phyloP scores from a whole-genome alignment of 2,797 vertebrate species.

The Glyptemys insculpta region DNA sequence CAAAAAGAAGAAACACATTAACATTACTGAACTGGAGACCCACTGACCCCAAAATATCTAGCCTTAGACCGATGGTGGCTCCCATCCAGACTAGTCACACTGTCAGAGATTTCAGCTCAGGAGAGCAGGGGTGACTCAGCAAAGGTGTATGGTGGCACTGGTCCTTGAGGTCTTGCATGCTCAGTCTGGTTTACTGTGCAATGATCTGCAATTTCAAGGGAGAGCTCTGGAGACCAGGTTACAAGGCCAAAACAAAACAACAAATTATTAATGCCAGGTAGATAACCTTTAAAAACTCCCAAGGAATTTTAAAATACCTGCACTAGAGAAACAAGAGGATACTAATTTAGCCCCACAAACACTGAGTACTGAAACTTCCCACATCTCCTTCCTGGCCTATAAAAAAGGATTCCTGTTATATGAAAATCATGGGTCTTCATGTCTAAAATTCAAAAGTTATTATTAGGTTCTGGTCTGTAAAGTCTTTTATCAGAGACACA shows the following conservation, averaged over 20 bases:
- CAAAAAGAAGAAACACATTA: background rate
- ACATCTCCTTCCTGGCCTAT: conserved; percentile 1
- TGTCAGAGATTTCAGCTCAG: conserved; percentile 4
- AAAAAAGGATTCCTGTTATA: background rate
- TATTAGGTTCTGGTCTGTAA: background rate
- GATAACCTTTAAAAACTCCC: conserved; percentile 56
- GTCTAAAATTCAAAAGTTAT: background rate
- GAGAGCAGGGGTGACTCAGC: background rate
- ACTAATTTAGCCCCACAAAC: conserved; percentile 54
- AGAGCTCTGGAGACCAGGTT: conserved; percentile 39
- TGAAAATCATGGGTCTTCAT: background rate
- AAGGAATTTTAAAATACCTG: conserved; percentile 70
- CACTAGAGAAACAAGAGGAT: conserved; percentile 39
- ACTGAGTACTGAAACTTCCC: conserved; percentile 34
- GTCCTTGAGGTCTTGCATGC: conserved; percentile 6
- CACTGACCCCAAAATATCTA: background rate
- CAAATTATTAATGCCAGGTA: conserved; percentile 53
- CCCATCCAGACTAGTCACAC: background rate
- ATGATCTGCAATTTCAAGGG: conserved; percentile 44
- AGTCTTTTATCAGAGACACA: background rate
- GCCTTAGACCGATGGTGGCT: conserved; percentile 16
- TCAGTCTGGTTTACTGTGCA: conserved; percentile 19
- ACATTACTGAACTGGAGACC: conserved; percentile 6
- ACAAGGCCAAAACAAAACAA: conserved; percentile 34
- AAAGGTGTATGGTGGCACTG: background rate